Evolutionary conservation across 2,113 vertebrate species (phyloP), one percentile per base, ranked within the genome.

Genomic region (Sialia sialis): DNA sequence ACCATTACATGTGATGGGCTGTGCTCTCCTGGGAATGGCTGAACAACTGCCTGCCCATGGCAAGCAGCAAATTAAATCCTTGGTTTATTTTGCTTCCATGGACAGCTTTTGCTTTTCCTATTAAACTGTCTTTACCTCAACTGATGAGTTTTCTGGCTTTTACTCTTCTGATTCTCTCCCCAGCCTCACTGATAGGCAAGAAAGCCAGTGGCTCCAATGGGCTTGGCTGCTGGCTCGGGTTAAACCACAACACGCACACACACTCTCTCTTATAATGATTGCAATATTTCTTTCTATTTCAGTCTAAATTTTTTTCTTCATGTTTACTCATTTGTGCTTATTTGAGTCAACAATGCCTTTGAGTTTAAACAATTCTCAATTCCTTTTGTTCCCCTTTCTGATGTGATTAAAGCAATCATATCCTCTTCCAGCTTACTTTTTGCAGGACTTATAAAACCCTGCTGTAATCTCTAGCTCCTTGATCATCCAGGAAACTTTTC

Each of bases 141-240:
- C 13, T 4, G 29, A 39, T 0, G 1, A 46, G 6, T 26, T 41
- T 82, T 34, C 20, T 30, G 30, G 39, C 11, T 54, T 60, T 54
- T 34, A 54, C 3, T 38, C 16, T 66, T 67, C 20, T 29, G 16
- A 52, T 82, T 52, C 38, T 60, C 46, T 67, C 54, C 32, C 38
- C 55, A 29, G 4, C 19, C 12, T 32, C 27, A 34, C 23, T 34
- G n/a, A 25, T 30, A 13, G 29, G 44, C 9, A 43, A 67, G 77
- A 21, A 6, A 68, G 11, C 5, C 10, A 30, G 39, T 0, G 2
- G 11, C 23, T 46, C 19, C 0, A 0, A 38, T 27, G 10, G 19
- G 16, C 68, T 89, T 39, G 44, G n/a, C 27, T 89, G 27, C 44
- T 34, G 44, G 6, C 16, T 54, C 25, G 9, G 44, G 20, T 54